A percentile compares a stretch with the other conserved stretches of the same genome.
Evolutionary conservation across 2,888 invertebrate genomes (phyloP).

Genomic region (Platycheirus rosarum): DNA sequence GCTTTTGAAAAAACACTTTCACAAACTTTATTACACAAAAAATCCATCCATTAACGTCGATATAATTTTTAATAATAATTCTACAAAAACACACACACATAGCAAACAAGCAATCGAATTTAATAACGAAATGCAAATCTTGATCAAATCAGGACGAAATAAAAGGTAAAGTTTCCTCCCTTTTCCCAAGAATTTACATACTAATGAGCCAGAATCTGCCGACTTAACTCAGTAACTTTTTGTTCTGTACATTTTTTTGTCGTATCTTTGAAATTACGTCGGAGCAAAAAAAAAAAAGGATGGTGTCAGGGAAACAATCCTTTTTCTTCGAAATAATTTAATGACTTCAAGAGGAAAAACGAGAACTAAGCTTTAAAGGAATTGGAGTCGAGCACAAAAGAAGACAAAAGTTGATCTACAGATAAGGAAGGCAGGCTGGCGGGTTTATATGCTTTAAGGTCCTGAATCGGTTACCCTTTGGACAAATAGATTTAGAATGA

Average conservation of each 20-base stretch:
- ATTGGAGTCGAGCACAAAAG: no score
- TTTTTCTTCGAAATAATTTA: slow-evolving; percentile 74
- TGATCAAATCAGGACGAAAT: slow-evolving; percentile 56
- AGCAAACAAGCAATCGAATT: slow-evolving; percentile 47
- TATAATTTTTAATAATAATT: slow-evolving; percentile 30
- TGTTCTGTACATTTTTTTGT: slow-evolving; percentile 33
- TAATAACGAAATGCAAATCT: slow-evolving; percentile 66
- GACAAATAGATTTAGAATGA: slow-evolving; percentile 64
- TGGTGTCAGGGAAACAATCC: slow-evolving; percentile 25
- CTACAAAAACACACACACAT: background rate
- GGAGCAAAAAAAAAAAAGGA: slow-evolving; percentile 57
- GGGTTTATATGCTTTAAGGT: slow-evolving; percentile 45
- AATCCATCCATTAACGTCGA: slow-evolving; percentile 41
- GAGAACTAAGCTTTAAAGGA: background rate
- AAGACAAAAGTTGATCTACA: slow-evolving; percentile 18
- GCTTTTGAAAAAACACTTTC: slow-evolving; percentile 34
- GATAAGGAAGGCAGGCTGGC: slow-evolving; percentile 42
- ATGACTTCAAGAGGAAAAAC: slow-evolving; percentile 71
- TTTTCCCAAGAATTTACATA: slow-evolving; percentile 28
- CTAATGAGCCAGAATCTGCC: slow-evolving; percentile 69
- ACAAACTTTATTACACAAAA: slow-evolving; percentile 11
- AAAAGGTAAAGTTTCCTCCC: slow-evolving; percentile 51
- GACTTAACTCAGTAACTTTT: slow-evolving; percentile 56
- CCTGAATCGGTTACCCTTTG: slow-evolving; percentile 22
- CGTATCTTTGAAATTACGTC: slow-evolving; percentile 44